phyloP scores from a whole-genome alignment of 2,888 invertebrate genomes.

The Xanthia togata region DNA sequence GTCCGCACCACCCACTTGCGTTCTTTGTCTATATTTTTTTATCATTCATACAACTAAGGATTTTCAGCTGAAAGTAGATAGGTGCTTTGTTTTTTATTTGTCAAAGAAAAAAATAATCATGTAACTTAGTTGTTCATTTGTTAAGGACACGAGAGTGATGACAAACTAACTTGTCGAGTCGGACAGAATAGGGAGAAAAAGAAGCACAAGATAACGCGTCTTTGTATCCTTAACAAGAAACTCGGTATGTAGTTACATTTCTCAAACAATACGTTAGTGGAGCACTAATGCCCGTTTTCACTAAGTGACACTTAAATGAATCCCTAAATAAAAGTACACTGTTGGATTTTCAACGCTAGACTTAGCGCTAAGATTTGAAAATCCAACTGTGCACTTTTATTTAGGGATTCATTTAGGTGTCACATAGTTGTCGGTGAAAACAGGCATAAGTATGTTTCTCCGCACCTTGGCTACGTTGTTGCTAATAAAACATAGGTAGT shows the following conservation, averaged over 20 bases:
- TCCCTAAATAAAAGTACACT: too few relatives aligned
- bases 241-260: conserved; percentile 25
- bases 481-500: conserved; percentile 3
- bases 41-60: not conserved
- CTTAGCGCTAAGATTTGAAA: too few relatives aligned
- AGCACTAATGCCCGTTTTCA: not conserved
- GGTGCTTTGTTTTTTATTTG: not conserved
- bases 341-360: too few relatives aligned
- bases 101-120: not conserved
- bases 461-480: conserved; percentile 8
- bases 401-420: too few relatives aligned
- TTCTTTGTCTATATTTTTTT: not conserved
- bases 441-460: conserved; percentile 6
- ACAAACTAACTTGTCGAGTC: conserved; percentile 41
- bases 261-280: conserved; percentile 50
- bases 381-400: too few relatives aligned
- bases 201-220: conserved; percentile 34
- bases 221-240: conserved; percentile 51
- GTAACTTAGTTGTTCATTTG: conserved; percentile 18
- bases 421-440: too few relatives aligned
- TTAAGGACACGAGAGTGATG: conserved; percentile 33
- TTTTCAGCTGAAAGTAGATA: not conserved
- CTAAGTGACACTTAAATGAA: too few relatives aligned
- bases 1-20: not conserved
- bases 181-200: conserved; percentile 27